These are phyloP conservation scores for Ispidina lecontei DNA, from an alignment of 2,797 vertebrate species.

Conservation along the genomic window DNA sequence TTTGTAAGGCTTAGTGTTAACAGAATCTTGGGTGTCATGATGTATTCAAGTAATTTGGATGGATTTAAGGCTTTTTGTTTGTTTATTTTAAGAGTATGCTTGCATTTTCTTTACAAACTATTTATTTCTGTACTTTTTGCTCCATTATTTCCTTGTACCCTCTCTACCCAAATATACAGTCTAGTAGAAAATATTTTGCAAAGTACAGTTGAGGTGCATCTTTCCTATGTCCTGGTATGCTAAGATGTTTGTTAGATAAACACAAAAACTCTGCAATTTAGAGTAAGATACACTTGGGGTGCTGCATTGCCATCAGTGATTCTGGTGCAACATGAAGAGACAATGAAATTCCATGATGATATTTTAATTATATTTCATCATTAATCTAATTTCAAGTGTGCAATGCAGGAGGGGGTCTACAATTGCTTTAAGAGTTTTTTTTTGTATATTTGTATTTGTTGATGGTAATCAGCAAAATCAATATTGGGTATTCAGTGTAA, in stretches of 20 bases:
- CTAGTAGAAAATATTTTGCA: background rate
- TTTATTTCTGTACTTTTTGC: background rate
- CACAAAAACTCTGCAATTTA: background rate
- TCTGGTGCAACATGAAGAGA: background rate
- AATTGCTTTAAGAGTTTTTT: background rate
- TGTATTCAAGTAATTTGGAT: background rate
- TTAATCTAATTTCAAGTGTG: background rate
- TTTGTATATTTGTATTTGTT: background rate
- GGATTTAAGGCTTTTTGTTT: background rate
- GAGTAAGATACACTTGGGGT: background rate
- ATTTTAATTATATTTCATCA: background rate
- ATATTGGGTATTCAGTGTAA: background rate
- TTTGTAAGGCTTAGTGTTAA: conserved; percentile 39
- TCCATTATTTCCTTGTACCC: background rate
- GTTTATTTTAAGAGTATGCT: background rate
- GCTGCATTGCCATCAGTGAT: background rate
- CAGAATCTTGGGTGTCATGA: background rate
- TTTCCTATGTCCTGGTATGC: background rate
- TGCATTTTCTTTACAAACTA: background rate
- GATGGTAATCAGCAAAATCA: background rate
- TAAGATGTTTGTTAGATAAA: background rate
- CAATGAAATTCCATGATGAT: background rate
- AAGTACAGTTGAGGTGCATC: background rate
- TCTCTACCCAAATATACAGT: background rate
- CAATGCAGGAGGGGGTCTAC: background rate